Evolutionary conservation across 2,888 invertebrate genomes (phyloP), one percentile per base, ranked within the genome.

Genomic region (Tetragonula carbonaria): DNA sequence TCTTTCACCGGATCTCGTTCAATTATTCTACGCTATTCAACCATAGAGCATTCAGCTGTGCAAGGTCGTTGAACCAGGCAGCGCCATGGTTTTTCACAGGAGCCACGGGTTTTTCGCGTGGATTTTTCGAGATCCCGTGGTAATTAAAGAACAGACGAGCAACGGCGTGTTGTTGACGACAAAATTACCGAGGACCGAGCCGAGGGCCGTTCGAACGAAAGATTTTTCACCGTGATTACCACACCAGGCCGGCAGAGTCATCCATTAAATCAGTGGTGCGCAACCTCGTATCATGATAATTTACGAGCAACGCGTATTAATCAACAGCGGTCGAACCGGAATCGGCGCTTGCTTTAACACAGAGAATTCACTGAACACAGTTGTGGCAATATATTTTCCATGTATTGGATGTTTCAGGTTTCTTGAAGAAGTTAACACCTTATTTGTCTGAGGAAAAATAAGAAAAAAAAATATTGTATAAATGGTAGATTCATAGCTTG

Each of bases 181-280:
- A 73, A 81, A 68, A 72, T 73, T 38, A 45, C 13, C 21, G n/a
- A 62, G 23, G 62, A 68, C 55, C 45, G 45, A 45, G 1, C 28
- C 53, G 23, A 28, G n/a, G 23, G n/a, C 50, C 51, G 59, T 67
- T 80, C 28, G 51, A 70, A 63, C 62, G 62, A 51, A 73, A 65
- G 50, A 57, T 71, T 80, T 82, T 74, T 70, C 51, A 57, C 5
- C 23, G 51, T 18, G 68, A 70, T 82, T 63, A 28, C 80, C 21
- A 66, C 62, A 67, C 62, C 67, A 59, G 23, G 66, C 38, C n/a
- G 57, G 57, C 5, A 72, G 75, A 55, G 80, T 67, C 72, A 50
- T 80, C 82, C 75, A 73, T 81, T 81, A 76, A 73, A 68, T 45
- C 83, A 83, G 81, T 75, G 81, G 70, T 59, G 74, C 82, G 80